phyloP scores from a whole-genome alignment of 2,797 vertebrate genomes.

The Arctocebus calabarensis region DNA sequence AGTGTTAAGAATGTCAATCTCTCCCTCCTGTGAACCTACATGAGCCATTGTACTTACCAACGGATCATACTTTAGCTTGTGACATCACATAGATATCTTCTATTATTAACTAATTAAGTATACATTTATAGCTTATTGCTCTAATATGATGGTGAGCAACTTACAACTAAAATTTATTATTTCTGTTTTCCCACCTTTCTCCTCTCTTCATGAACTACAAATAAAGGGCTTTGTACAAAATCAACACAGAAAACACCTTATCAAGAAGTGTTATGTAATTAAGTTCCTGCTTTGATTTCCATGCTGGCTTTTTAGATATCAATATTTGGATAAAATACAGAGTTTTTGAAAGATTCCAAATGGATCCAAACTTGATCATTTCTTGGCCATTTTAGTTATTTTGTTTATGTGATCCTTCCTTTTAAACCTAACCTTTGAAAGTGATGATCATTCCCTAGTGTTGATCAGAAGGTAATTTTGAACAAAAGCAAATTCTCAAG shows the following conservation, averaged over 20 bases:
- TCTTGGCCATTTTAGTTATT: background rate
- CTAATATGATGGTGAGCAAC: background rate
- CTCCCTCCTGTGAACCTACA: background rate
- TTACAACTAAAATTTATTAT: background rate
- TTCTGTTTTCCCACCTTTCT: background rate
- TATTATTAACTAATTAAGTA: background rate
- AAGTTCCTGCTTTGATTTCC: background rate
- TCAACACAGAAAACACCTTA: background rate
- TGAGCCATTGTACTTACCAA: background rate
- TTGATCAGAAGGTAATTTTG: slow-evolving; percentile 15
- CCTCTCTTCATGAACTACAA: background rate
- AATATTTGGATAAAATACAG: background rate
- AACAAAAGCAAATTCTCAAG: background rate
- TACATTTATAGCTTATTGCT: background rate
- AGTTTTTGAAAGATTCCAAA: background rate
- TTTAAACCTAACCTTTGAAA: slow-evolving; percentile 7
- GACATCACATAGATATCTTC: background rate
- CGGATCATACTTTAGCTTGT: background rate
- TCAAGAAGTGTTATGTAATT: background rate
- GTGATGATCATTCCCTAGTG: background rate
- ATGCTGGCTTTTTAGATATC: background rate
- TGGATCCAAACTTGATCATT: background rate
- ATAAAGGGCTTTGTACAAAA: background rate
- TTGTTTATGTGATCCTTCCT: background rate
- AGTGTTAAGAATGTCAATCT: background rate